A percentile compares a stretch with the other conserved stretches of the same genome.
Conservation (phyloP, 2,888 invertebrate genomes). For the Netelia fuscicornis region DNA sequence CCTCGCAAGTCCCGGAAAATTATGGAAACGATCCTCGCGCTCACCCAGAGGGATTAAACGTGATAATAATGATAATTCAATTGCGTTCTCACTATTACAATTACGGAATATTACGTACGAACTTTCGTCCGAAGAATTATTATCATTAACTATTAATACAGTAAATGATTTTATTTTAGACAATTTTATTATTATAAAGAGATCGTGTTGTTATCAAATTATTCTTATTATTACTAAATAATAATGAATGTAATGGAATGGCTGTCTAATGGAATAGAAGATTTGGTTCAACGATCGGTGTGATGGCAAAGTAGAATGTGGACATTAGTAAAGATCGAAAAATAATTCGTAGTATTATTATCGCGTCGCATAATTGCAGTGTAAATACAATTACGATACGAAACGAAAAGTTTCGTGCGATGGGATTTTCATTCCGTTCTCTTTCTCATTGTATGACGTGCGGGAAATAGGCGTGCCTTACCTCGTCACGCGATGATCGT, state of each 20-base stretch:
- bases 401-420: conserved; percentile 30
- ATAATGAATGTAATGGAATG: too few relatives aligned
- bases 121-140: neutral
- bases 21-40: conserved; percentile 9
- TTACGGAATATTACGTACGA: neutral
- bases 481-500: conserved; percentile 65
- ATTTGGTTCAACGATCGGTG: too few relatives aligned
- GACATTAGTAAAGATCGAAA: neutral
- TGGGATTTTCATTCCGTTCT: conserved; percentile 28
- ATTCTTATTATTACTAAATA: too few relatives aligned
- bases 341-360: conserved; percentile 28
- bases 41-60: conserved; percentile 17
- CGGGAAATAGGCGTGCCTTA: conserved; percentile 43
- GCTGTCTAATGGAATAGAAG: too few relatives aligned
- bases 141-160: too few relatives aligned
- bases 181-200: too few relatives aligned
- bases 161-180: too few relatives aligned
- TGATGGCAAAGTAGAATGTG: neutral
- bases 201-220: too few relatives aligned
- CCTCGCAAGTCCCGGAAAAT: conserved; percentile 37
- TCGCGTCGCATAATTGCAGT: conserved; percentile 27
- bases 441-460: conserved; percentile 29
- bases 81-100: neutral
- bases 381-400: conserved; percentile 42
- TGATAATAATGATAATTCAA: conserved; percentile 2